Base-by-base conservation (phyloP, 2,888 invertebrate species). In the Endotricha flammealis region DNA sequence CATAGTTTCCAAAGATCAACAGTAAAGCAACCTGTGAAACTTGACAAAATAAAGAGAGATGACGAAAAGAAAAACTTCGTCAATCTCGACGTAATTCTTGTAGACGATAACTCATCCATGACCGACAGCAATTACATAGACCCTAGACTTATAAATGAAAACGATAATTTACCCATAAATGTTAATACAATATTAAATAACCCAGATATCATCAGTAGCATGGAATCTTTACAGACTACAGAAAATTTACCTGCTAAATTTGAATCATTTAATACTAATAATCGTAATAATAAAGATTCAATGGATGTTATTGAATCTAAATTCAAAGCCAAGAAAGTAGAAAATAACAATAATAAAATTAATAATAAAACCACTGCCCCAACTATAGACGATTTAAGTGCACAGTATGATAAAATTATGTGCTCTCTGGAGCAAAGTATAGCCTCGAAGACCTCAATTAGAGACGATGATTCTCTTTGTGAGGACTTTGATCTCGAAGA, bases 111-210 rank as follows among this genome's bases (percentile, higher is more conserved):
- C 46, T 72, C 76, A 39, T 82, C 86, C 17, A 77, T 83, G 72
- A 78, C 83, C 12, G 89, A 85, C 53, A 85, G 86, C 60, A 83
- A 78, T 61, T 86, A 86, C 43, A 86, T 90, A 42, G 90, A 90
- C 62, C 89, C 89, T 14, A 77, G 87, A 51, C 79, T 92, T 39
- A 92, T 92, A 39, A 92, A 92, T 67, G 90, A 90, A 73, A 90
- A 90, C 64, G 92, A 92, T 67, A 91, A 92, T 75, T 77, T 92
- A 32, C 88, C 91, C 10, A 89, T 92, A 22, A 87, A 86, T 54
- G 85, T 88, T 10, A 86, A 82, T 46, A 88, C 82, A 13, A 77
- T 88, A 48, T 56, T 85, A 46, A 82, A 87, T 53, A 87, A 87
- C 47, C 85, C 87, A 10, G 87, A 85, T 41, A 83, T 87, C 13